These are phyloP conservation scores for Cotesia glomerata DNA, from an alignment of 1,140 invertebrate genomes.

Conservation along the genomic window DNA sequence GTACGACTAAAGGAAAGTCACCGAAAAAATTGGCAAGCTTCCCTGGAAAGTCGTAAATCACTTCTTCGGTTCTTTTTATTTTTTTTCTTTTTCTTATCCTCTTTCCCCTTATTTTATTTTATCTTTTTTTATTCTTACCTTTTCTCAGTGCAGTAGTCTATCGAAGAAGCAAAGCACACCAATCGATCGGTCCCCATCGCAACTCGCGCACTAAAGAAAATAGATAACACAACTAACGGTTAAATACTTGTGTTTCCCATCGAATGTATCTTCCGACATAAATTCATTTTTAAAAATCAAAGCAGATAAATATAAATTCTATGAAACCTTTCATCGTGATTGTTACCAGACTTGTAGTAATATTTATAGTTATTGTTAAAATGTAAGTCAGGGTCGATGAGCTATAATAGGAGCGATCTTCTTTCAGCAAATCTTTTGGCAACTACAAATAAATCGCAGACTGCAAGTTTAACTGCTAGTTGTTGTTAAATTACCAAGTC, in stretches of 20 bases:
- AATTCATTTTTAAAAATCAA: conserved; percentile 26
- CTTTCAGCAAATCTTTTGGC: conserved; percentile 19
- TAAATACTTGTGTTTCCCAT: not conserved
- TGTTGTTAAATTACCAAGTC: not conserved
- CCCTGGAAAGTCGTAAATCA: conserved; percentile 29
- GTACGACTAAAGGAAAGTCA: conserved; percentile 17
- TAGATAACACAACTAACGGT: not conserved
- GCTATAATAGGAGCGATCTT: conserved; percentile 29
- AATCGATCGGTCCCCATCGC: not conserved
- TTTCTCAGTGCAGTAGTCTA: conserved; percentile 18
- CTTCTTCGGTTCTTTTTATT: conserved; percentile 8
- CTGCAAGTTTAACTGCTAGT: not conserved
- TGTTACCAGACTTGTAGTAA: too few relatives aligned
- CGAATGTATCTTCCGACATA: not conserved
- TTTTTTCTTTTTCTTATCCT: not conserved
- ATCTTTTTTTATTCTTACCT: not conserved
- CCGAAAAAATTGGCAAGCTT: conserved; percentile 33
- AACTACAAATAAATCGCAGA: conserved; percentile 6
- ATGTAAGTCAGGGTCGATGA: conserved; percentile 53
- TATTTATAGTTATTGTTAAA: conserved; percentile 43
- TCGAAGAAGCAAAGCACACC: conserved; percentile 13
- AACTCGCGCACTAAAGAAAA: not conserved
- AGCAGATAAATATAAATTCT: conserved; percentile 27
- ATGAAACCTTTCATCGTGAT: too few relatives aligned
- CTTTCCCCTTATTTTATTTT: conserved; percentile 5